Evolutionary conservation across 2,113 vertebrate genomes (phyloP).

Genomic region (Acrocephalus arundinaceus): DNA sequence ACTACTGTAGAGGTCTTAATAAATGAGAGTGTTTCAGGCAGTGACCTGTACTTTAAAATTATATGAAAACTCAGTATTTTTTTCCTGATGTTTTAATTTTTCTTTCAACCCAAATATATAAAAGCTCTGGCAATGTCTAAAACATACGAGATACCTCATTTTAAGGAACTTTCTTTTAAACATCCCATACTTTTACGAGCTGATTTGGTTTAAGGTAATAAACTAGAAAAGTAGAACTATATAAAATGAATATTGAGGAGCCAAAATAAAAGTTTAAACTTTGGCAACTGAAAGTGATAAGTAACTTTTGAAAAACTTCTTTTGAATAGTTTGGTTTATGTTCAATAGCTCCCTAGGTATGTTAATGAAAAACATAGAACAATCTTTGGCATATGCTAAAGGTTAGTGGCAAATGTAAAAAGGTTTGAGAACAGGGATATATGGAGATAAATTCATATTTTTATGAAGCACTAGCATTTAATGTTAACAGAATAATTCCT

Average conservation of each 20-base stretch:
- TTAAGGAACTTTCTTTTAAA: slow-evolving; percentile 12
- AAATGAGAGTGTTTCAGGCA: neutral
- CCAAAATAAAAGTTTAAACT: slow-evolving; percentile 4
- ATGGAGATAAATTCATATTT: neutral
- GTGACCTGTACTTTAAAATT: neutral
- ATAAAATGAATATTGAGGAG: neutral
- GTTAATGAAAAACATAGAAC: neutral
- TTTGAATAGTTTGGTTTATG: neutral
- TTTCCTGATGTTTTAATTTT: neutral
- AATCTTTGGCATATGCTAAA: neutral
- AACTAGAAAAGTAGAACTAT: slow-evolving; percentile 11
- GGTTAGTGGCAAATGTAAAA: neutral
- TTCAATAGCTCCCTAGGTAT: neutral
- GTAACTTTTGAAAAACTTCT: neutral
- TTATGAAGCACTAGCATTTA: neutral
- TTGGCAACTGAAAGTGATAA: slow-evolving; percentile 10
- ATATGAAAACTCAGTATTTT: neutral
- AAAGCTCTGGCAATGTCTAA: neutral
- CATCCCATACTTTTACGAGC: neutral
- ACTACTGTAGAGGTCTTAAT: neutral
- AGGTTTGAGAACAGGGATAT: neutral
- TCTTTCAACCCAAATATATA: neutral
- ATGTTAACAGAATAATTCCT: neutral
- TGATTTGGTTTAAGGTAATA: slow-evolving; percentile 23
- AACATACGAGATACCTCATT: neutral